Percentiles rank a stretch among this genome's conserved stretches.
These are phyloP conservation scores for Leucophenga montana DNA, from an alignment of 2,888 invertebrate species.

Conservation along the genomic window DNA sequence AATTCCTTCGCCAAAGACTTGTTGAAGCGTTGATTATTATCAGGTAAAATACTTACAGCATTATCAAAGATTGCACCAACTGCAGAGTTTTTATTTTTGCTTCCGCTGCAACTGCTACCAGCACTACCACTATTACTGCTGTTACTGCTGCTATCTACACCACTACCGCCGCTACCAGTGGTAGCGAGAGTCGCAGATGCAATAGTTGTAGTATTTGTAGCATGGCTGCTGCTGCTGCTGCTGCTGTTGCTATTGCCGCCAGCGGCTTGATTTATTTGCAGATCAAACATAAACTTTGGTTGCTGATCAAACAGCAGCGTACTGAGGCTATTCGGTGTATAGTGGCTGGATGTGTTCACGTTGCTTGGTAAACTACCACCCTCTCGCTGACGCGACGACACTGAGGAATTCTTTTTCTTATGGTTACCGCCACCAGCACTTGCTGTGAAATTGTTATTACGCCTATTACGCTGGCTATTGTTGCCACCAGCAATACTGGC, in stretches of 20 bases:
- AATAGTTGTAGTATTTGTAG: constrained; percentile 50
- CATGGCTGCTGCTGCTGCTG: constrained; percentile 31
- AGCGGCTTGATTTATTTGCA: constrained; percentile 15
- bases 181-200: constrained; percentile 32
- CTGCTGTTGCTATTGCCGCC: constrained; percentile 31
- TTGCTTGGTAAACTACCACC: constrained; percentile 79
- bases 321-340: constrained; percentile 25
- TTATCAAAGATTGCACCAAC: constrained; percentile 8
- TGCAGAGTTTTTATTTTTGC: constrained; percentile 31
- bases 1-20: constrained; percentile 34
- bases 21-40: constrained; percentile 40
- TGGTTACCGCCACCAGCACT: constrained; percentile 24
- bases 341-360: constrained; percentile 73
- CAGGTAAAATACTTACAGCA: constrained; percentile 4
- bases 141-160: constrained; percentile 23
- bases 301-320: constrained; percentile 33
- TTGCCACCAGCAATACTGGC: constrained; percentile 3
- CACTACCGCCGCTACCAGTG: constrained; percentile 4
- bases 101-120: constrained; percentile 27
- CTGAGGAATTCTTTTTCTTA: constrained; percentile 68
- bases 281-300: constrained; percentile 13
- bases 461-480: constrained; percentile 26
- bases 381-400: constrained; percentile 76
- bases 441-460: constrained; percentile 23
- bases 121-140: constrained; percentile 27